Percentiles rank a stretch among this genome's conserved stretches.
phyloP scores from a whole-genome alignment of 1,140 invertebrate genomes.

The Lepidotrigona ventralis region DNA sequence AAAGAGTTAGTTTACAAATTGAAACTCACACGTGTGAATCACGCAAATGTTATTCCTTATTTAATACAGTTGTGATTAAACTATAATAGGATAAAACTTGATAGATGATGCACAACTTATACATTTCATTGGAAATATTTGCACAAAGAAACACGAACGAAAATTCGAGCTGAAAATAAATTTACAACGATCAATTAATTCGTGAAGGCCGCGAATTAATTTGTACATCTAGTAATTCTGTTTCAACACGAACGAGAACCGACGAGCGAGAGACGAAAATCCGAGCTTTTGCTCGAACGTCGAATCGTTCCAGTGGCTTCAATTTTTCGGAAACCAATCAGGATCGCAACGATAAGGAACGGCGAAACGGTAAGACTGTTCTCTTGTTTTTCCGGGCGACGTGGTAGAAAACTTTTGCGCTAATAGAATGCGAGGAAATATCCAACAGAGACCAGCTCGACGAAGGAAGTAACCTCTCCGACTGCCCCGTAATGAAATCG shows the following conservation, averaged over 20 bases:
- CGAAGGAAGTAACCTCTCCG: background rate
- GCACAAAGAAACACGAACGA: too few species aligned
- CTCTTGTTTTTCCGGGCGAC: background rate
- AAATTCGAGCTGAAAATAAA: too few species aligned
- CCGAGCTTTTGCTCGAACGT: background rate
- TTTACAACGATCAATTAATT: too few species aligned
- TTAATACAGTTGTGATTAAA: too few species aligned
- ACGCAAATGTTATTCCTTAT: too few species aligned
- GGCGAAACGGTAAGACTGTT: background rate
- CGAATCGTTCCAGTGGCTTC: background rate
- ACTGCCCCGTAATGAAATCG: background rate
- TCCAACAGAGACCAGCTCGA: background rate
- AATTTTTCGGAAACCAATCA: background rate
- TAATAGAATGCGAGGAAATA: conserved; percentile 2
- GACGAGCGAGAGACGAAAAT: background rate
- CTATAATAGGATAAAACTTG: too few species aligned
- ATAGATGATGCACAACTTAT: too few species aligned
- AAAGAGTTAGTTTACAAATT: too few species aligned
- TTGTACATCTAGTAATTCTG: background rate
- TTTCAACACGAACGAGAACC: conserved; percentile 4
- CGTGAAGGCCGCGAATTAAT: too few species aligned
- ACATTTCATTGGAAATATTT: too few species aligned
- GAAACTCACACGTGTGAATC: too few species aligned
- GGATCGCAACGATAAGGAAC: background rate
- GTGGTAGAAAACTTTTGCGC: background rate